Evolutionary conservation across 2,113 vertebrate genomes (phyloP).

Genomic region (Kryptolebias marmoratus): DNA sequence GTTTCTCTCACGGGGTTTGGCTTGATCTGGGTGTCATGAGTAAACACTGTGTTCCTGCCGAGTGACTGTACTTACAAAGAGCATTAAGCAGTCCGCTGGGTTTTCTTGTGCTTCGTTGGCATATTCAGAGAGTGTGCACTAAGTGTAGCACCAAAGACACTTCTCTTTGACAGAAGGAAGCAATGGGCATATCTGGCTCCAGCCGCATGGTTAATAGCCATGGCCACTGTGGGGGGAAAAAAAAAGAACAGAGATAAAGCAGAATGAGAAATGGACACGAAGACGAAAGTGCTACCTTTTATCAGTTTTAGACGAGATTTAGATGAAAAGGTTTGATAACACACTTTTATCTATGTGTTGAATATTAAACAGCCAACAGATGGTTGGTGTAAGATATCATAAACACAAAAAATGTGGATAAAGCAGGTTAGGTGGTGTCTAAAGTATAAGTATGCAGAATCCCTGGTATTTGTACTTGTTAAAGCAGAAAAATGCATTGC

Average conservation of each 20-base stretch:
- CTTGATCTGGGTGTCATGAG: slow-evolving; percentile 12
- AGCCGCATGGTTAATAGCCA: slow-evolving; percentile 61
- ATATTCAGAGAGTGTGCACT: slow-evolving; percentile 47
- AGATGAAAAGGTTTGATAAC: background rate
- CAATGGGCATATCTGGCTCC: slow-evolving; percentile 51
- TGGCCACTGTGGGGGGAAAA: slow-evolving; percentile 51
- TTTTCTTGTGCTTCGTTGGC: slow-evolving; percentile 49
- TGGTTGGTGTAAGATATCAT: background rate
- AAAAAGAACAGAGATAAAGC: background rate
- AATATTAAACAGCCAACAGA: slow-evolving; percentile 1
- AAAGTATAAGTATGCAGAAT: background rate
- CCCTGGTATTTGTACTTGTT: no score
- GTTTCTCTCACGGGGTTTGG: slow-evolving; percentile 13
- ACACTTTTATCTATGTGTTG: slow-evolving; percentile 5
- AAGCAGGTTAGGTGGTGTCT: background rate
- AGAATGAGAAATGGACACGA: slow-evolving; percentile 25
- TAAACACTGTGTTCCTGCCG: slow-evolving; percentile 8
- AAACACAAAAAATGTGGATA: background rate
- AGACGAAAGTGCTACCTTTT: background rate
- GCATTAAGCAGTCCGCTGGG: slow-evolving; percentile 59
- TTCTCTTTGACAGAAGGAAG: slow-evolving; percentile 44
- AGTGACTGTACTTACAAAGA: slow-evolving; percentile 63
- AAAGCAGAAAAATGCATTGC: no score
- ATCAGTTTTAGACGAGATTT: background rate
- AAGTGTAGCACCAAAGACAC: slow-evolving; percentile 41